phyloP scores from a whole-genome alignment of 2,797 vertebrate species.

The Hypotaenidia philippensis region DNA sequence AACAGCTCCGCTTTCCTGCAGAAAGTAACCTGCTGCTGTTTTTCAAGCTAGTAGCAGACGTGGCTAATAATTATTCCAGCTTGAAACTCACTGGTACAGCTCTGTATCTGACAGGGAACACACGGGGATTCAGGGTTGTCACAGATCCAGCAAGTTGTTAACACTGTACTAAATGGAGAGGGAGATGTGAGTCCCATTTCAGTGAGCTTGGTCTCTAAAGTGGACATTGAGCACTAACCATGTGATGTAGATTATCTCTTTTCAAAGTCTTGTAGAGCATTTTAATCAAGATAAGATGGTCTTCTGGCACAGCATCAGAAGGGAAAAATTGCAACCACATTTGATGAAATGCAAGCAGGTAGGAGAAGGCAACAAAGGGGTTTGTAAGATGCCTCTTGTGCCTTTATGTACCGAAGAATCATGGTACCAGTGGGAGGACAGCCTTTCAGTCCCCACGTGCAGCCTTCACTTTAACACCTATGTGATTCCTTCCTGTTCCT shows the following conservation, averaged over 20 bases:
- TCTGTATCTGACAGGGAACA: not conserved
- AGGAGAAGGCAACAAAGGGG: not conserved
- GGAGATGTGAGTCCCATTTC: not conserved
- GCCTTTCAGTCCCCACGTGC: not conserved
- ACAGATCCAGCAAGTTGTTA: not conserved
- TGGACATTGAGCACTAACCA: not conserved
- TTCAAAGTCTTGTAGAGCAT: slow-evolving; percentile 7
- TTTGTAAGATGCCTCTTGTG: not conserved
- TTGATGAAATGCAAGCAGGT: slow-evolving; percentile 41
- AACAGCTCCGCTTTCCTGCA: not conserved
- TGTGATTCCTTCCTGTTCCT: not conserved
- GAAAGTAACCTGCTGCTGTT: not conserved
- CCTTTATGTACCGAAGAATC: not conserved
- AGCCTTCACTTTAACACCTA: not conserved
- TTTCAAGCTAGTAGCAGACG: not conserved
- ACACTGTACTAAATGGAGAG: not conserved
- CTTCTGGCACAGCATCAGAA: slow-evolving; percentile 42
- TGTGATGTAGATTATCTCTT: slow-evolving; percentile 29
- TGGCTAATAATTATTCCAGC: not conserved
- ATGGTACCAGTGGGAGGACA: not conserved
- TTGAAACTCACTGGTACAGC: not conserved
- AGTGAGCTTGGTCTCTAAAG: not conserved
- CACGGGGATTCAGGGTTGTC: not conserved
- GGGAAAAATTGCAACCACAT: slow-evolving; percentile 37
- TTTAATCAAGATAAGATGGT: slow-evolving; percentile 50